Evolutionary conservation across 2,113 vertebrate species (phyloP).

Genomic region (Anolis carolinensis): DNA sequence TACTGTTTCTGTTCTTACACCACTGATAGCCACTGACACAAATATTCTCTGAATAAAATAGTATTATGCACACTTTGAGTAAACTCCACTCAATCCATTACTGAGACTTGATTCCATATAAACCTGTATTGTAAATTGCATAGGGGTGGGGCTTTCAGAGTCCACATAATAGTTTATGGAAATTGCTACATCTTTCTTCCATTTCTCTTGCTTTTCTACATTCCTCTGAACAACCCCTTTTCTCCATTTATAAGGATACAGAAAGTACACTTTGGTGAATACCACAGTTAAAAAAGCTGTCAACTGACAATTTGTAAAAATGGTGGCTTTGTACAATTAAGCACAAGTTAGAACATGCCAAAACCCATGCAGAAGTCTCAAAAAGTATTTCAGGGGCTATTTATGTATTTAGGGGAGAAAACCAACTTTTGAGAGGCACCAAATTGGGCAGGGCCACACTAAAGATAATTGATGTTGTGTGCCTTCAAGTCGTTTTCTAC

Average conservation of each 20-base stretch:
- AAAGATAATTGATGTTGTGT: not conserved
- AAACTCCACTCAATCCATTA: not conserved
- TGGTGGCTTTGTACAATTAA: no score
- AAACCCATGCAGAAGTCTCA: not conserved
- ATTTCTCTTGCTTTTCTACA: not conserved
- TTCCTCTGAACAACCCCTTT: no score
- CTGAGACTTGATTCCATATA: not conserved
- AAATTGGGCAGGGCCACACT: not conserved
- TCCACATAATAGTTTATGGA: not conserved
- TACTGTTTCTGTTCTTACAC: not conserved
- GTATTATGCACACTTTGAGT: not conserved
- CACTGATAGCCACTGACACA: not conserved
- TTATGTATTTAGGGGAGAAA: not conserved
- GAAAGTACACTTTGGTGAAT: no score
- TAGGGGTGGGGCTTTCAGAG: not conserved
- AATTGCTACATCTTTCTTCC: not conserved
- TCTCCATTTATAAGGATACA: no score
- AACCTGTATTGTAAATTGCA: not conserved
- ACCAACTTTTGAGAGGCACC: not conserved
- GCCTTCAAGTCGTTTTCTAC: no score
- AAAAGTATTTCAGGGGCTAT: not conserved
- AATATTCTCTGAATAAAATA: not conserved
- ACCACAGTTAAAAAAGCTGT: no score
- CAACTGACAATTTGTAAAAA: no score
- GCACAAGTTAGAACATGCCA: not conserved